Conservation (phyloP, 2,888 invertebrate genomes). For the Ectobius pallidus region DNA sequence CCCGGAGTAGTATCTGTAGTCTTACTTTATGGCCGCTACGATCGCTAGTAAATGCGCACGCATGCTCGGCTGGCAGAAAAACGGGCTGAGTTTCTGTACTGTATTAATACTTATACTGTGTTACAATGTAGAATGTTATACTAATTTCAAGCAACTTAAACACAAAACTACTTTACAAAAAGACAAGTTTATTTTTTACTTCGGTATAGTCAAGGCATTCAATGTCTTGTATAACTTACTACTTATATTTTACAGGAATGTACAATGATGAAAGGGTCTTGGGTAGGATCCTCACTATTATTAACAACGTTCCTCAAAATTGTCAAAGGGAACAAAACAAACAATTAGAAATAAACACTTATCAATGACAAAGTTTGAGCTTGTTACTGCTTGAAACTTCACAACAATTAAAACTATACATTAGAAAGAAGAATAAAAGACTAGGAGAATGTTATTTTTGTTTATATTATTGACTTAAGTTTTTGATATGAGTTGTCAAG, state of each 20-base stretch:
- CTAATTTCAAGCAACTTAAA: too few relatives aligned
- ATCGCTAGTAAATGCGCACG: too few relatives aligned
- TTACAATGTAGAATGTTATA: too few relatives aligned
- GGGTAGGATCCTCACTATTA: conserved; percentile 4
- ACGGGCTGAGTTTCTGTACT: too few relatives aligned
- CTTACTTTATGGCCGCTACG: too few relatives aligned
- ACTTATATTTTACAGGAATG: conserved; percentile 15
- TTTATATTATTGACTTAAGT: conserved; percentile 37
- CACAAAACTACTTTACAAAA: too few relatives aligned
- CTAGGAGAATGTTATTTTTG: conserved; percentile 26
- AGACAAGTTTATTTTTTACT: neutral
- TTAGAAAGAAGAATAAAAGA: conserved; percentile 28
- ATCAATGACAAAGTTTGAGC: conserved; percentile 23
- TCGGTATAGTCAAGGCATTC: neutral
- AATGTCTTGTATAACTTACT: conserved; percentile 12
- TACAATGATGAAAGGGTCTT: conserved; percentile 8
- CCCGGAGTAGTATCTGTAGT: too few relatives aligned
- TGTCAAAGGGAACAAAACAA: conserved; percentile 25
- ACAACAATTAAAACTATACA: conserved; percentile 36
- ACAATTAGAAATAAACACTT: neutral
- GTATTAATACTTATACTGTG: too few relatives aligned
- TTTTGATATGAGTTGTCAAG: conserved; percentile 36
- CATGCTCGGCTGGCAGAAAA: too few relatives aligned
- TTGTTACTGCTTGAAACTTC: conserved; percentile 2
- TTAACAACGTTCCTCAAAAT: conserved; percentile 3